Percentiles rank a stretch among this genome's conserved stretches.
Evolutionary conservation across 92 coral and sea anemone genomes (phyloP).

Genomic region (Virgularia gustaviana): DNA sequence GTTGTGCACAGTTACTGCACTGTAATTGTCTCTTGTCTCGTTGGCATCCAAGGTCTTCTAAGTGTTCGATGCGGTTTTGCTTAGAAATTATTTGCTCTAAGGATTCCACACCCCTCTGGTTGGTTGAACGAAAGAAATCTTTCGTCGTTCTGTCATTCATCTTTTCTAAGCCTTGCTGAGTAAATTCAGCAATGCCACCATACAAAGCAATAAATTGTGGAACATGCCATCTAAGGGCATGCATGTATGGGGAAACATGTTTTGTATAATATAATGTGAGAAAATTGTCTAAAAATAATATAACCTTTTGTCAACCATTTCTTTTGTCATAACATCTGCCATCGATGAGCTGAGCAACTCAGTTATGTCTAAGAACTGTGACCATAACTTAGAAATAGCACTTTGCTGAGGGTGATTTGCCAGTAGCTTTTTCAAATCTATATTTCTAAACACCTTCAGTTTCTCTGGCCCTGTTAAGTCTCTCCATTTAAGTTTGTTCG

Average conservation of each 20-base stretch:
- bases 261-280: constrained; percentile 27
- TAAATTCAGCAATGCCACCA: no score
- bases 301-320: constrained; percentile 1
- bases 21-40: no score
- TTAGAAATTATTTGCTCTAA: constrained; percentile 6
- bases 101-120: no score
- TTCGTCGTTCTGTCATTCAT: constrained; percentile 33
- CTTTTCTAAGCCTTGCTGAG: no score
- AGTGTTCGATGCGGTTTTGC: constrained; percentile 21
- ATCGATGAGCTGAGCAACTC: not conserved
- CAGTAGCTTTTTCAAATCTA: not conserved
- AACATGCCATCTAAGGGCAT: constrained; percentile 36
- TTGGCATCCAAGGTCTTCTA: constrained; percentile 38
- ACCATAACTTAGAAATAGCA: no score
- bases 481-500: no score
- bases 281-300: constrained; percentile 12
- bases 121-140: no score
- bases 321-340: constrained; percentile 1
- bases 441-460: constrained; percentile 15
- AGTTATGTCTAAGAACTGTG: not conserved
- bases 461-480: no score
- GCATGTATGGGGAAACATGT: constrained; percentile 33
- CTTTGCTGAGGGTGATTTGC: constrained; percentile 11
- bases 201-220: no score
- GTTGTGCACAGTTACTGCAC: constrained; percentile 22